Evolutionary conservation across 1,140 invertebrate species (phyloP), one percentile per base, ranked within the genome.

Genomic region (Rhyzopertha dominica): DNA sequence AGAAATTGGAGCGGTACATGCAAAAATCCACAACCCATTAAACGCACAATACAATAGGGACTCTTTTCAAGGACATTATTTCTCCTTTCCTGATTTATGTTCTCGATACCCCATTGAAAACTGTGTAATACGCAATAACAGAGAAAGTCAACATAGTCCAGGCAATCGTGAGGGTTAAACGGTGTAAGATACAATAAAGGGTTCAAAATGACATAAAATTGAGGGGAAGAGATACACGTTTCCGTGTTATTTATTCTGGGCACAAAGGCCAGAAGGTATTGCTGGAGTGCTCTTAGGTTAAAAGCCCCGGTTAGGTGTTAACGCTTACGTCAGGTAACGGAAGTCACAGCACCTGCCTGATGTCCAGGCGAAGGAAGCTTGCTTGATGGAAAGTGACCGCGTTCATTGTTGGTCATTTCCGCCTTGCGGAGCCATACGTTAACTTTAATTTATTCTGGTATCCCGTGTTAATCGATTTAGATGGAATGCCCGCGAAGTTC

Each of bases 151-250:
- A 13, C 13, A 14, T 38, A 29, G 24, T 31, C 4, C 32, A 38
- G 23, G 37, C 37, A 23, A 5, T 36, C 35, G 34, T 19, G 26
- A 41, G 38, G 45, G 45, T 47, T 47, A 47, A 41, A 41, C 35
- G 28, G 25, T 24, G 35, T 47, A 34, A 34, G 18, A 37, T 26
- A 42, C 31, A 24, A 25, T 42, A 48, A 48, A 48, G 46, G 39
- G 46, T 42, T 32, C 19, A 24, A 48, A 42, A 48, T 42, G 46
- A 43, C 45, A 48, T 31, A 26, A 42, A 48, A 41, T 48, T 48
- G 38, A 43, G 39, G 46, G 46, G 46, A 42, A 48, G 29, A 41
- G 30, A 38, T 39, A 38, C n/a, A n/a, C 25, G 31, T 46, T 46
- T 46, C 36, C 25, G 31, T 31, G 23, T 46, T 46, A 46, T 46